Conservation (phyloP, 2,888 invertebrate species). For the Sphaerophoria rueppellii region DNA sequence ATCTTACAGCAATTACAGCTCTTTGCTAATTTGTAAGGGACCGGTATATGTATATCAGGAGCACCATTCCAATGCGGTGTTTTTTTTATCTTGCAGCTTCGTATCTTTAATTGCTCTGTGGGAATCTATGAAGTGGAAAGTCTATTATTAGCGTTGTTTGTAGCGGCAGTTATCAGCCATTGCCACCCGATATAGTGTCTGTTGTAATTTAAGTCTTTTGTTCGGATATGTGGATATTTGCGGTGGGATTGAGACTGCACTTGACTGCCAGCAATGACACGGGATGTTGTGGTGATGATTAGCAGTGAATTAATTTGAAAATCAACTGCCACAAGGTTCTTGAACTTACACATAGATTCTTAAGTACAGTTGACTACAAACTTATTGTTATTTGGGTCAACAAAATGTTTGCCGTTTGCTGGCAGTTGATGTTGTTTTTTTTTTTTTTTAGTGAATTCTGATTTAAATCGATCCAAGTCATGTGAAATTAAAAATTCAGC, state of each 20-base stretch:
- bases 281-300: slow-evolving; percentile 14
- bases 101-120: slow-evolving; percentile 16
- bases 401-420: no score
- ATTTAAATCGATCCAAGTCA: no score
- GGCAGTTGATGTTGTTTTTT: no score
- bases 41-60: background rate
- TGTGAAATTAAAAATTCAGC: no score
- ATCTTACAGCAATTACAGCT: background rate
- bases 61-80: background rate
- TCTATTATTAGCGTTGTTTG: slow-evolving; percentile 32
- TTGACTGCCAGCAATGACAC: slow-evolving; percentile 19
- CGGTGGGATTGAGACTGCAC: background rate
- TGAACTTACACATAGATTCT: background rate
- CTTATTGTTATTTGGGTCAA: no score
- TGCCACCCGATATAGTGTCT: slow-evolving; percentile 13
- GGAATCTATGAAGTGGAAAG: slow-evolving; percentile 9
- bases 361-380: no score
- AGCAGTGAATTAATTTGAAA: background rate
- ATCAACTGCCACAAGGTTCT: background rate
- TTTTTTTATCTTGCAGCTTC: slow-evolving; percentile 37
- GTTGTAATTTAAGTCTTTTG: slow-evolving; percentile 46
- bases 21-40: background rate
- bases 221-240: slow-evolving; percentile 22
- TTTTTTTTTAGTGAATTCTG: no score
- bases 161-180: slow-evolving; percentile 6